Evolutionary conservation across 2,888 invertebrate species (phyloP), one percentile per base, ranked within the genome.

Genomic region (Ptychoptera albimana): DNA sequence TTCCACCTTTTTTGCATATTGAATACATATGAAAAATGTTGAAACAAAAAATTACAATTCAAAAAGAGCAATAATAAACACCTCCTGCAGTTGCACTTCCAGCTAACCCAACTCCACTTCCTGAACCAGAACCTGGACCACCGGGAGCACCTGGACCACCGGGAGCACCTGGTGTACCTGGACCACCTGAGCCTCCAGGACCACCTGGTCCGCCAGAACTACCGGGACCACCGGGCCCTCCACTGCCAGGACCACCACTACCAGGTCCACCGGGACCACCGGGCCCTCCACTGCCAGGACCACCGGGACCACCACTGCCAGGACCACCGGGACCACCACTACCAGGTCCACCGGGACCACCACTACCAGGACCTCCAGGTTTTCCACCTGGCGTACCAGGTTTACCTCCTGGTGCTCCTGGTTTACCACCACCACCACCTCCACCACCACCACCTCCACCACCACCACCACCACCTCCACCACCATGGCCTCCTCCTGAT

Each of bases 101-200:
- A n/a, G 45, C 50, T 23, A 48, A 45, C 15, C 42, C 50, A 1
- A 39, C 51, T 13, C 49, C 41, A 0, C 46, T 44, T 2, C 49
- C 51, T 2, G 49, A 29, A 14, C 49, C 47, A 23, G n/a, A n/a
- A n/a, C 50, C 53, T 8, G 44, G 49, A 30, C 46, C 50, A 11
- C 59, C 58, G 10, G 46, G 46, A 1, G 13, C 38, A 7, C 45
- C 52, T 8, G 39, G 12, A 50, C 37, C 50, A 8, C 34, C 40
- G 1, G 48, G 23, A 0, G 35, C 58, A 68, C 50, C 54, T 69
- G 50, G 70, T 70, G 51, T 50, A 15, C 49, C 44, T 6, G 52
- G 49, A 41, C 46, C 49, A 30, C 37, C 40, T 9, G 49, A 46
- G 29, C 45, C 40, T 29, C 43, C 46, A 12, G 46, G 43, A 23